Base-by-base conservation (phyloP, 2,797 vertebrate genomes). In the Myotis pilosus region DNA sequence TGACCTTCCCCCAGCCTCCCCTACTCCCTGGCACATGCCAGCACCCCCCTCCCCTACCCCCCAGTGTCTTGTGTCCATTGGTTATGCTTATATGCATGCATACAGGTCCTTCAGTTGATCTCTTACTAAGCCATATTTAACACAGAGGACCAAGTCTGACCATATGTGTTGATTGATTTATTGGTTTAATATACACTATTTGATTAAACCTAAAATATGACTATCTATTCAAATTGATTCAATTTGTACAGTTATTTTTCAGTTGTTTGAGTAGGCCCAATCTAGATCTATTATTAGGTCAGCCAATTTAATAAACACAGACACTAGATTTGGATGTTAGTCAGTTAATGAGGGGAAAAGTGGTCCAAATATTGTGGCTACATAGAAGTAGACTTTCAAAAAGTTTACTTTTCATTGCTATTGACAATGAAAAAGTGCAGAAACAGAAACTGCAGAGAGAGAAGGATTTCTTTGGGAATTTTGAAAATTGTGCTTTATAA, bases 241-340 rank as follows among this genome's bases (percentile, higher is more conserved):
- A 92, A 68, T 91, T 88, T n/a, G 22, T 47, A 55, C 20, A 57
- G 41, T 79, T 91, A 78, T 62, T 93, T 96, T 87, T 83, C 33
- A 62, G 33, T 93, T 87, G 4, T 66, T 84, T 75, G 38, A 80
- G 57, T 28, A 95, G 91, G 83, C 23, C 7, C n/a, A 86, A 41
- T 82, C 78, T 38, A 92, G 15, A 85, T 71, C 53, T 41, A 23
- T 89, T 82, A 30, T 55, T 64, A 53, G 55, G n/a, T 57, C 8
- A 2, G 12, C 47, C 60, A 60, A 57, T 60, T 92, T 83, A 38
- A 55, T 84, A 66, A 78, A 60, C 28, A 79, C 2, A 55, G 11
- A 57, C 9, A 30, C 19, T 36, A 55, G 30, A 47, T 41, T 62
- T 53, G 30, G 38, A 57, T 74, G 13, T 20, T 71, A 92, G 13